These are phyloP conservation scores for Neoarius graeffei DNA, from an alignment of 2,113 vertebrate species.

Conservation along the genomic window DNA sequence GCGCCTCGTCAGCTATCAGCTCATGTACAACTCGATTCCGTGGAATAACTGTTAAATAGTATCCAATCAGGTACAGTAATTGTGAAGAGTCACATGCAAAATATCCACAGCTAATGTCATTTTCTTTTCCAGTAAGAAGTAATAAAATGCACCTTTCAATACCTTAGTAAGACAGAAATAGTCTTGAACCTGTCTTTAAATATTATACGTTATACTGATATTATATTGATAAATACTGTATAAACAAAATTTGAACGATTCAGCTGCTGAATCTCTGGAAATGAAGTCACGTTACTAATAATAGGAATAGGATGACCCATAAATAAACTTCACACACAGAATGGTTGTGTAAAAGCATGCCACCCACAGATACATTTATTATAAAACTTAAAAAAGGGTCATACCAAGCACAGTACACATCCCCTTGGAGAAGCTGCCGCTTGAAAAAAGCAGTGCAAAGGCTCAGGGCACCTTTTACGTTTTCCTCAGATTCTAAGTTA, in stretches of 20 bases:
- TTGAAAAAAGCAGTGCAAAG: conserved; percentile 95
- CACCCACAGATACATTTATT: background rate
- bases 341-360: conserved; percentile 3
- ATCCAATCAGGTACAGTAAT: background rate
- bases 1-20: too few relatives aligned
- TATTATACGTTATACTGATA: background rate
- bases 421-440: conserved; percentile 94
- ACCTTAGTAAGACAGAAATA: background rate
- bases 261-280: background rate
- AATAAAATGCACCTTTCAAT: background rate
- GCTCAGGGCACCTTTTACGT: conserved; percentile 93
- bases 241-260: background rate
- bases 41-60: too few relatives aligned
- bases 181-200: background rate
- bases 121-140: background rate
- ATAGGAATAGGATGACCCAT: background rate
- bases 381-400: conserved; percentile 50
- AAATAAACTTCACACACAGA: background rate
- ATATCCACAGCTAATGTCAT: background rate
- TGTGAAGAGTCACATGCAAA: background rate
- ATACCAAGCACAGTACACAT: conserved; percentile 99
- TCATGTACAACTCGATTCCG: too few relatives aligned
- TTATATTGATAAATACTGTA: background rate
- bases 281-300: background rate
- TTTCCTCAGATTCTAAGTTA: conserved; percentile 96